Conservation (phyloP, 2,888 invertebrate genomes). For the Nymphalis urticae region DNA sequence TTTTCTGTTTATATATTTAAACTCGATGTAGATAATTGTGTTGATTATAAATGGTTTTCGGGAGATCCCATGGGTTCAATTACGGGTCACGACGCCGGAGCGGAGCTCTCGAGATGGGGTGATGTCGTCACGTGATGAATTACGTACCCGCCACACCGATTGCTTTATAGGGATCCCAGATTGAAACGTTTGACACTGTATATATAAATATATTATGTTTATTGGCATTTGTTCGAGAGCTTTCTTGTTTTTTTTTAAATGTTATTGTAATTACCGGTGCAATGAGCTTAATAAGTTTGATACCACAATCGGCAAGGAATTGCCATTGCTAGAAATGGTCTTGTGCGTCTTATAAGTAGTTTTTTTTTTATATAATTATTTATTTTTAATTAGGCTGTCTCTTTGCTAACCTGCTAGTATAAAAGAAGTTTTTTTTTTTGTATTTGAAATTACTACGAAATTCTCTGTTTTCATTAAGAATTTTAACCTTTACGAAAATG, state of each 20-base stretch:
- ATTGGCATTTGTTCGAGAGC: no score
- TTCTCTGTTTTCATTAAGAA: neutral
- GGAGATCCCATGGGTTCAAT: conserved; percentile 13
- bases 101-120: conserved; percentile 7
- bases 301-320: no score
- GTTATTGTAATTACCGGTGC: no score
- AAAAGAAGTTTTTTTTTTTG: neutral
- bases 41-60: conserved; percentile 4
- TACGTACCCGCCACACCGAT: conserved; percentile 13
- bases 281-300: no score
- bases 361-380: no score
- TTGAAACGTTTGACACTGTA: conserved; percentile 17
- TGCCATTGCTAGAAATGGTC: no score
- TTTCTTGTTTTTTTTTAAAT: no score
- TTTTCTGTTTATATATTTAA: no score
- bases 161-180: conserved; percentile 19
- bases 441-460: neutral
- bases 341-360: no score
- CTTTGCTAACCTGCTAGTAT: no score
- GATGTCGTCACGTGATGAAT: conserved; percentile 30
- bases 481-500: neutral
- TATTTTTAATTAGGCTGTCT: no score
- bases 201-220: no score
- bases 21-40: neutral
- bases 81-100: conserved; percentile 7